Conservation (phyloP, 92 coral and sea anemone species). For the Paramuricea clavata region DNA sequence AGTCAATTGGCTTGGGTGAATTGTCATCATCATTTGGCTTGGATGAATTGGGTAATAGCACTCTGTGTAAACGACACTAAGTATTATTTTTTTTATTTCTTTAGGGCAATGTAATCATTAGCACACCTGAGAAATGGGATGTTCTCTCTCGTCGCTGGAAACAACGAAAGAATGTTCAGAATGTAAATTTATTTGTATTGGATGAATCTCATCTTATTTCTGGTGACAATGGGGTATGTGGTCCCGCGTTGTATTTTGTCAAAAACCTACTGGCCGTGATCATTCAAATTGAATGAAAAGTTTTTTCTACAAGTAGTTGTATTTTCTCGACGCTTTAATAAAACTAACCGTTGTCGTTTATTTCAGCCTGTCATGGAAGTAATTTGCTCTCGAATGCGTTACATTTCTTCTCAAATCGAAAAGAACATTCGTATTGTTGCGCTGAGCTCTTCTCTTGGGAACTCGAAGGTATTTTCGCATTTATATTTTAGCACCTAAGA, state of each 20-base stretch:
- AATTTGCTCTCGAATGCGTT: conserved; percentile 96
- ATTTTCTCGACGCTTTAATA: neutral
- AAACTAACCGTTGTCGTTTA: neutral
- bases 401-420: conserved; percentile 97
- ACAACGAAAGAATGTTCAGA: conserved; percentile 96
- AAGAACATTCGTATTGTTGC: conserved; percentile 93
- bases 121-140: conserved; percentile 99
- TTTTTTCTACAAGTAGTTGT: too few relatives aligned
- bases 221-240: conserved; percentile 94
- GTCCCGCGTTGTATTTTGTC: too few relatives aligned
- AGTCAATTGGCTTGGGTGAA: too few relatives aligned
- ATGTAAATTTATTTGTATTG: conserved; percentile 88
- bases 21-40: neutral
- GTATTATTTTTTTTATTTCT: neutral
- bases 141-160: conserved; percentile 97
- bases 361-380: conserved; percentile 94
- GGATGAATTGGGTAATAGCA: too few relatives aligned
- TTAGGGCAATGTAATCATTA: conserved; percentile 93
- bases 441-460: conserved; percentile 91
- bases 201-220: conserved; percentile 97
- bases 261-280: too few relatives aligned
- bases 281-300: too few relatives aligned
- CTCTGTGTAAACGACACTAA: too few relatives aligned
- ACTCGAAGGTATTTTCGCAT: conserved; percentile 81
- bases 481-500: too few relatives aligned